Percentiles rank a stretch among this genome's conserved stretches.
Evolutionary conservation across 2,113 vertebrate species (phyloP).

Genomic region (Balaeniceps rex): DNA sequence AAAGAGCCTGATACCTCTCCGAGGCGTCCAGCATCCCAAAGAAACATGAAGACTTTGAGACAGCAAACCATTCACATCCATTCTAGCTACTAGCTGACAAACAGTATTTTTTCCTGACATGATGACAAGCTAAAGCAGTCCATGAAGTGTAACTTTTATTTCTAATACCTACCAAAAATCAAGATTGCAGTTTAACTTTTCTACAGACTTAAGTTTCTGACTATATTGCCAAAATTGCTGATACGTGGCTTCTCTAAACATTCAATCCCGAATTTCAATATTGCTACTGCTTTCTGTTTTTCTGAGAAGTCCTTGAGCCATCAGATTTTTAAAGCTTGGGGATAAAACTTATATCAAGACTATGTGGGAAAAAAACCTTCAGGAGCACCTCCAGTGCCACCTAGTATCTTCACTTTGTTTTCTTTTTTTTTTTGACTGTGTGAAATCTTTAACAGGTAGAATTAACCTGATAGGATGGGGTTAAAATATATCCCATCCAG

Average conservation of each 20-base stretch:
- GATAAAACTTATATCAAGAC: background rate
- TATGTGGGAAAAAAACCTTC: background rate
- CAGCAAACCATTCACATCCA: accelerated
- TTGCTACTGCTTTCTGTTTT: background rate
- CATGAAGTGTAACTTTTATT: background rate
- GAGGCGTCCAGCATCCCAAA: background rate
- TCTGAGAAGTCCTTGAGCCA: background rate
- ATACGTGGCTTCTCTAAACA: background rate
- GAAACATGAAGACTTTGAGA: background rate
- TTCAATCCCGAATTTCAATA: background rate
- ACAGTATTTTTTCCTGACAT: background rate
- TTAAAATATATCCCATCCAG: background rate
- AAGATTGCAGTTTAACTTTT: background rate
- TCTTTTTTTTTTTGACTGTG: background rate
- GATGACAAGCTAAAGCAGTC: background rate
- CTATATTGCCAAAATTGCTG: background rate
- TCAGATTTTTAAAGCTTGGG: background rate
- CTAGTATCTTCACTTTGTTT: background rate
- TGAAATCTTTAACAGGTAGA: background rate
- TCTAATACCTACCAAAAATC: background rate
- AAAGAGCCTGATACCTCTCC: background rate
- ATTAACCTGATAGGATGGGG: background rate
- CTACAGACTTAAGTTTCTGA: background rate
- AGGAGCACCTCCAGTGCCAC: background rate
- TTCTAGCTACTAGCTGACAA: too few relatives aligned